Evolutionary conservation across 2,888 invertebrate genomes (phyloP).

Genomic region (Microctonus brassicae): DNA sequence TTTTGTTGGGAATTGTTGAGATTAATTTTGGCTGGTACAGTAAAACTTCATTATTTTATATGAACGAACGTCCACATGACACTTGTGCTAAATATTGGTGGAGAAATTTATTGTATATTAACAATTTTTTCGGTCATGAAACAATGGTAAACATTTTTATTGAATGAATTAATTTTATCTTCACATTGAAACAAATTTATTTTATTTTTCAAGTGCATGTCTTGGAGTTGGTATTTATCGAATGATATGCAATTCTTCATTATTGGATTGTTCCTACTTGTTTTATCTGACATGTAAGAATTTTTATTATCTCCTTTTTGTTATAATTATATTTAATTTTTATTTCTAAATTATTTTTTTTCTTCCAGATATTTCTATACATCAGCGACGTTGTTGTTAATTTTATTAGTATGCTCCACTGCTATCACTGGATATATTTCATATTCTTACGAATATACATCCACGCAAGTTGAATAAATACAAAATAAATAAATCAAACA

Average conservation of each 20-base stretch:
- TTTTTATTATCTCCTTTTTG: conserved; percentile 18
- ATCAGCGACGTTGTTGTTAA: conserved; percentile 56
- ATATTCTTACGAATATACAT: conserved; percentile 66
- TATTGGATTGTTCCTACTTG: conserved; percentile 63
- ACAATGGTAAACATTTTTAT: conserved; percentile 60
- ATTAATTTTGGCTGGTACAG: conserved; percentile 66
- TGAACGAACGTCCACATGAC: conserved; percentile 65
- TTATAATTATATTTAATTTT: neutral
- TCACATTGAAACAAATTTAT: neutral
- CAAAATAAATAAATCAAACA: too few species aligned
- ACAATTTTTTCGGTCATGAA: conserved; percentile 69
- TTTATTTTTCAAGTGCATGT: conserved; percentile 66
- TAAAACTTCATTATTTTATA: conserved; percentile 64
- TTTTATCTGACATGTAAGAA: conserved; percentile 60
- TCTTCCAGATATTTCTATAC: conserved; percentile 64
- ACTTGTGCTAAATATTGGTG: conserved; percentile 72
- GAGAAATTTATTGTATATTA: conserved; percentile 72
- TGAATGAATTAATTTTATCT: neutral
- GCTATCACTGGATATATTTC: conserved; percentile 63
- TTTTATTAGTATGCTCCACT: conserved; percentile 61
- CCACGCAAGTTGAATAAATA: conserved; percentile 71
- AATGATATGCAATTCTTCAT: conserved; percentile 71
- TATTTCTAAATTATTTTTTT: conserved; percentile 35
- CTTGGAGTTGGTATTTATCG: conserved; percentile 72
- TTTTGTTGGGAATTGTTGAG: conserved; percentile 67